Evolutionary conservation across 2,797 vertebrate species (phyloP), one percentile per base, ranked within the genome.

Genomic region (Discoglossus pictus): DNA sequence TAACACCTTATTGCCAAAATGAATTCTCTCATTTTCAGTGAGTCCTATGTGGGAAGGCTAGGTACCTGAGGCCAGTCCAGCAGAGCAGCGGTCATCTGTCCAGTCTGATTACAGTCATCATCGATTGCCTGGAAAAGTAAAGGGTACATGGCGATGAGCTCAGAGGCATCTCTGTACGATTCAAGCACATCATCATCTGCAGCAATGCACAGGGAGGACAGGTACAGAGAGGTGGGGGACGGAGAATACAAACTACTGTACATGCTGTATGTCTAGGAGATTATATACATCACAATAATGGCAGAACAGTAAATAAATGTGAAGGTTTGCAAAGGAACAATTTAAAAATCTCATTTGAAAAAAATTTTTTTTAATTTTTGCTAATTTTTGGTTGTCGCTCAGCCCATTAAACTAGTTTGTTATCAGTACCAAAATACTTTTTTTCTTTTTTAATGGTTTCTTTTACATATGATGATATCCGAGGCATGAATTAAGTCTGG

Each of bases 61-160:
- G 66, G 53, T 50, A 96, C 94, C 92, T 96, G 94, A 20, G 94
- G 92, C 94, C 94, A 96, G 84, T 97, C 93, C 66, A 97, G 78
- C 54, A 95, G 78, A 8, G 93, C 93, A 0, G 94, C 94, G 0
- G 92, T 93, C 92, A 96, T 94, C 84, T 97, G 94, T 52, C 94
- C 94, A 0, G 94, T 97, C 85, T 96, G 93, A 80, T 97, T 97
- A 80, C 94, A 96, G 82, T 97, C 94, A 21, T 94, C 94, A 39
- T 97, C 94, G 0, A 97, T 97, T 25, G 94, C 94, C 94, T 97
- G 40, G 3, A 39, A 70, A 18, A 55, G 20, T 20, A 23, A 42
- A 51, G 7, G 17, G 13, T 4, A 24, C 40, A 15, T 7, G 25
- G 35, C 3, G 31, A 16, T 55, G 39, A 54, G 51, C 50, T 9